These are phyloP conservation scores for Galerucella nymphaeae DNA, from an alignment of 2,888 invertebrate species.

Conservation along the genomic window DNA sequence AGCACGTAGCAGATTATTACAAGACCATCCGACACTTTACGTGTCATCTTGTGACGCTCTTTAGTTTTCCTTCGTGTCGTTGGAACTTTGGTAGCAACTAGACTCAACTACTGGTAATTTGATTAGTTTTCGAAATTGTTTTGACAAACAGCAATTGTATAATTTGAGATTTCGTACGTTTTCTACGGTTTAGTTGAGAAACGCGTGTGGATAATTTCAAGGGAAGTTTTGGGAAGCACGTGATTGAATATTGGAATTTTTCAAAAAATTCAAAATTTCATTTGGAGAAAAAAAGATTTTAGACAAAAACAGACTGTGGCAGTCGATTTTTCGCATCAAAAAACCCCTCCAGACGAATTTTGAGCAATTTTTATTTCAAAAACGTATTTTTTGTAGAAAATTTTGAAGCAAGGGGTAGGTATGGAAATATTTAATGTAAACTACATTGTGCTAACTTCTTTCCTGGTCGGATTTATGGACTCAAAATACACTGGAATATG, in stretches of 20 bases:
- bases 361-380: no score
- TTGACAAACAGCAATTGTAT: neutral
- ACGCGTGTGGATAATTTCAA: neutral
- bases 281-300: no score
- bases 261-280: no score
- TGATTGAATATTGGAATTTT: neutral
- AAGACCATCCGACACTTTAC: slow-evolving; percentile 12
- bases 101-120: neutral
- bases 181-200: neutral
- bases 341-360: no score
- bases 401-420: no score
- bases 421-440: no score
- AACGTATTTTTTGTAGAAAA: no score
- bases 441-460: no score
- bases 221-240: neutral
- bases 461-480: no score
- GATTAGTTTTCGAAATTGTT: neutral
- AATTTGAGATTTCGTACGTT: neutral
- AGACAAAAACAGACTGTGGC: no score
- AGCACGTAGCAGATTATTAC: slow-evolving; percentile 12
- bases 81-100: neutral
- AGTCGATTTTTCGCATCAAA: no score
- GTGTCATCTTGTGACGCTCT: slow-evolving; percentile 11
- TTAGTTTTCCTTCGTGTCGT: neutral
- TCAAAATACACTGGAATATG: no score